A percentile compares a stretch with the other conserved stretches of the same genome.
Conservation (phyloP, 2,888 invertebrate species). For the Hypercompe scribonia region DNA sequence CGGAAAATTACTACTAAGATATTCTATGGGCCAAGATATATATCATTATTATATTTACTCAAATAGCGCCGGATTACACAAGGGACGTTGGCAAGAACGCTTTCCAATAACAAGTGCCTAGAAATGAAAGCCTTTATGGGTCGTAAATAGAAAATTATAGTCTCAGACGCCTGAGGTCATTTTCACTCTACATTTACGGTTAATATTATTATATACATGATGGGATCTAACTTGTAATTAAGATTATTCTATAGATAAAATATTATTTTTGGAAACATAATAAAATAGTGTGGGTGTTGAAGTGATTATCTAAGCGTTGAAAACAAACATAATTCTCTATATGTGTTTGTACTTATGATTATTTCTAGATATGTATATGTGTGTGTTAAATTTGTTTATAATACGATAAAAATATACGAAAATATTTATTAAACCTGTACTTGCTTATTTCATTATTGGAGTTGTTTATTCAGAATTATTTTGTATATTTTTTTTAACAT, state of each 20-base stretch:
- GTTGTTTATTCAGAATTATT: no score
- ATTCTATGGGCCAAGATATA: constrained; percentile 33
- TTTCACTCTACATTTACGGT: constrained; percentile 61
- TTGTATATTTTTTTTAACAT: not conserved
- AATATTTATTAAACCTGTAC: no score
- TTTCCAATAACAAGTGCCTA: constrained; percentile 75
- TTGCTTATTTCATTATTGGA: no score
- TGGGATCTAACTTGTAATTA: constrained; percentile 15
- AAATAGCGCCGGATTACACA: constrained; percentile 57
- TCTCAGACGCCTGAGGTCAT: constrained; percentile 61
- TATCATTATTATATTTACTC: constrained; percentile 59
- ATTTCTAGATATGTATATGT: no score
- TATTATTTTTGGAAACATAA: not conserved
- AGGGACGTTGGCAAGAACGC: constrained; percentile 52
- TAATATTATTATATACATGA: constrained; percentile 4
- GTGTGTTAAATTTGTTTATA: no score
- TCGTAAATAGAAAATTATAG: constrained; percentile 79
- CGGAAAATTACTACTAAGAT: not conserved
- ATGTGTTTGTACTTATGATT: no score
- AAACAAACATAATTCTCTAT: not conserved
- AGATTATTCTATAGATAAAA: not conserved
- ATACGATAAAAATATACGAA: no score
- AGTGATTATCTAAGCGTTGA: not conserved
- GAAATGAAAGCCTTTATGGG: constrained; percentile 77
- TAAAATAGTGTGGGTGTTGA: not conserved